phyloP scores from a whole-genome alignment of 1,140 invertebrate species.

The Polypedilum pembai region DNA sequence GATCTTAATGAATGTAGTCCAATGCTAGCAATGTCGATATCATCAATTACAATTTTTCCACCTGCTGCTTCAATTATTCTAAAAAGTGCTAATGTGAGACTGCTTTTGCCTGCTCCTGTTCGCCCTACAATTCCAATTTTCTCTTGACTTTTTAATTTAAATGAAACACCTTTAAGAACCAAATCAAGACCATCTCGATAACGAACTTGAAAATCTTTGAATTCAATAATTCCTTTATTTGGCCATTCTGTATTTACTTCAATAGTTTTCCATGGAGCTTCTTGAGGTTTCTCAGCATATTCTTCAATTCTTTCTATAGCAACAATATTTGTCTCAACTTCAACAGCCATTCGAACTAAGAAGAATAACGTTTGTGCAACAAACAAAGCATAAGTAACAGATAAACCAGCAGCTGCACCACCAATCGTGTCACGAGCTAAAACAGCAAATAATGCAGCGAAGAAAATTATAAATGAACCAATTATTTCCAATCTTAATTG shows the following conservation, averaged over 20 bases:
- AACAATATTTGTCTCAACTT: slow-evolving; percentile 82
- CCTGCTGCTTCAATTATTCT: no score
- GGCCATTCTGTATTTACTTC: not conserved
- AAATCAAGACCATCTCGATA: no score
- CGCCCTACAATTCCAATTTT: no score
- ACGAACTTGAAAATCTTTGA: slow-evolving; percentile 51
- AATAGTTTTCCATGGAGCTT: slow-evolving; percentile 26
- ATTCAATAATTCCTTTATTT: slow-evolving; percentile 47
- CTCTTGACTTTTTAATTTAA: slow-evolving; percentile 47
- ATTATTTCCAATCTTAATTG: slow-evolving; percentile 69
- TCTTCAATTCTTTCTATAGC: slow-evolving; percentile 82
- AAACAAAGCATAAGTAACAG: slow-evolving; percentile 69
- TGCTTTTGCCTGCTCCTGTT: slow-evolving; percentile 37
- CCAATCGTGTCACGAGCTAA: slow-evolving; percentile 51
- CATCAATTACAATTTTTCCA: slow-evolving; percentile 61
- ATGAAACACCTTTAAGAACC: slow-evolving; percentile 50
- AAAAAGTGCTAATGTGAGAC: slow-evolving; percentile 65
- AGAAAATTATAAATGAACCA: slow-evolving; percentile 68
- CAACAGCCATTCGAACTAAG: slow-evolving; percentile 79
- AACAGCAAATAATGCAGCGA: slow-evolving; percentile 67
- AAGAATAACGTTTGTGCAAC: slow-evolving; percentile 72
- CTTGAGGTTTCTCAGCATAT: slow-evolving; percentile 60
- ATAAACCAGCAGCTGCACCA: slow-evolving; percentile 64
- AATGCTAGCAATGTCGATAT: slow-evolving; percentile 47
- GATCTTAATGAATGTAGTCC: no score